Percentiles rank a stretch among this genome's conserved stretches.
phyloP scores from a whole-genome alignment of 2,888 invertebrate genomes.

The Xylocampa areola region DNA sequence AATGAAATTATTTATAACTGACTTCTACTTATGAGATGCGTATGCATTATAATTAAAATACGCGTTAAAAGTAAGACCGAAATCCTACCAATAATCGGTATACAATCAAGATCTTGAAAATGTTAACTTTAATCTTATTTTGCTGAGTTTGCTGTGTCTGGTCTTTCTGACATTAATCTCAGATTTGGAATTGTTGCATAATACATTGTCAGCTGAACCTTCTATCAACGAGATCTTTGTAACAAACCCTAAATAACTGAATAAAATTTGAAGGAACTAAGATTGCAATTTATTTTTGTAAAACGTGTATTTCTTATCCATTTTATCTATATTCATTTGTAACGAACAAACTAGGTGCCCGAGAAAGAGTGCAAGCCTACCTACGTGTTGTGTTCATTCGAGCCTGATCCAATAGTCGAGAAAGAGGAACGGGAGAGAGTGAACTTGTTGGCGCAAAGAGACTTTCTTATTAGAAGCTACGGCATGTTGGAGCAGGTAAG shows the following conservation, averaged over 20 bases:
- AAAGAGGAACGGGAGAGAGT: slow-evolving; percentile 93
- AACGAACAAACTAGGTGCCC: slow-evolving; percentile 57
- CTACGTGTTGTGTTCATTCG: slow-evolving; percentile 88
- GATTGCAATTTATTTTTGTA: slow-evolving; percentile 1
- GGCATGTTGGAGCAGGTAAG: slow-evolving; percentile 91
- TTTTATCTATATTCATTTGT: slow-evolving; percentile 6
- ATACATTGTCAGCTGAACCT: background rate
- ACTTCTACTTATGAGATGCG: background rate
- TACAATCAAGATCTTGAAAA: background rate
- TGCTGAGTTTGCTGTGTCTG: background rate
- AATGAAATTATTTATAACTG: background rate
- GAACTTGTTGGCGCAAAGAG: slow-evolving; percentile 91
- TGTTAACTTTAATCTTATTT: background rate
- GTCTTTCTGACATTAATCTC: background rate
- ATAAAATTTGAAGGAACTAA: slow-evolving; percentile 3
- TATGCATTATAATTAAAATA: background rate
- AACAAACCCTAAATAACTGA: background rate
- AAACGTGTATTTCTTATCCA: background rate
- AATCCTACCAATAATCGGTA: background rate
- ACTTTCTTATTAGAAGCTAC: slow-evolving; percentile 92
- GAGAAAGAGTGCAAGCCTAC: slow-evolving; percentile 74
- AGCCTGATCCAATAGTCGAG: slow-evolving; percentile 92
- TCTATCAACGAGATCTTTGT: background rate
- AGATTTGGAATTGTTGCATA: background rate
- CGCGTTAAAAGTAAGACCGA: background rate